Conservation (phyloP, 2,888 invertebrate genomes). For the Syrphus vitripennis region DNA sequence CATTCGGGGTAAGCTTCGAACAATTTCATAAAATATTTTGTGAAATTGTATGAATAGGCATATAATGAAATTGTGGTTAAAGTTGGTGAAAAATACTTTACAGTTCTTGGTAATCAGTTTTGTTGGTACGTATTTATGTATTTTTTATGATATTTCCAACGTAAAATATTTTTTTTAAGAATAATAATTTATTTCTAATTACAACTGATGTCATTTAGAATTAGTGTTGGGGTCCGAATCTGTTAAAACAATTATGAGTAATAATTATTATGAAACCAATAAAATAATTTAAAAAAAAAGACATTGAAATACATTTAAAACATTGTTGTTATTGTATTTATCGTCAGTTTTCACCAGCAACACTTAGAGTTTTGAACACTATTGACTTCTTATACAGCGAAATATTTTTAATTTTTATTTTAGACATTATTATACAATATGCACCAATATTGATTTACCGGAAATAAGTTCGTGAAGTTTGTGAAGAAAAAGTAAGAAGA, state of each 20-base stretch:
- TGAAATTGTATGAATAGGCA: no score
- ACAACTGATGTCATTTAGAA: not conserved
- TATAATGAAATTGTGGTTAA: no score
- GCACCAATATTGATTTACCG: no score
- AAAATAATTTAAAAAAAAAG: not conserved
- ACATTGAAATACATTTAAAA: no score
- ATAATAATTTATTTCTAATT: not conserved
- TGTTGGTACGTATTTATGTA: not conserved
- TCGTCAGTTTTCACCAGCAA: no score
- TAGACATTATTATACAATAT: not conserved
- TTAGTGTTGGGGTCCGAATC: not conserved
- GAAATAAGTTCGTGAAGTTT: not conserved
- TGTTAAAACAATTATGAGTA: not conserved
- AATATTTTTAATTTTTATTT: not conserved
- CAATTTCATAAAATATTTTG: no score
- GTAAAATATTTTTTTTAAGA: no score
- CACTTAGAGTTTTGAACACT: no score
- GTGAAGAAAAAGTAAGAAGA: not conserved
- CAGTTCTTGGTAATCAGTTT: not conserved
- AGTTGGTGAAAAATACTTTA: not conserved
- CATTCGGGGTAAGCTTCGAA: not conserved
- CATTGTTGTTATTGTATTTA: no score
- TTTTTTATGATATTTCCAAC: no score
- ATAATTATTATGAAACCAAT: no score
- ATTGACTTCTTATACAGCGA: not conserved